Percentiles rank a stretch among this genome's conserved stretches.
Conservation (phyloP, 2,797 vertebrate species). For the Centropyge bicolor region DNA sequence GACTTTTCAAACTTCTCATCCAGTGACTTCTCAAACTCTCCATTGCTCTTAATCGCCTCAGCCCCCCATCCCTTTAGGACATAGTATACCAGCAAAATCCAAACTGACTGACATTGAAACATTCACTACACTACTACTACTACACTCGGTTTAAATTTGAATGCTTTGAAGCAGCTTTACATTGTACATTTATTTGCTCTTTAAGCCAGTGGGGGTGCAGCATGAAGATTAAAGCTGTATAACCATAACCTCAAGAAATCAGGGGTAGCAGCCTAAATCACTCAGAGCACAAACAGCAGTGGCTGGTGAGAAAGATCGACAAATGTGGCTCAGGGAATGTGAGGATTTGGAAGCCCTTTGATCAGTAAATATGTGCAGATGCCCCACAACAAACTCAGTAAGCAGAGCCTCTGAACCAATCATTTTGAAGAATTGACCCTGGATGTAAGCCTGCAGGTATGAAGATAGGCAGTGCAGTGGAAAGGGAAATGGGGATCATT, state of each 20-base stretch:
- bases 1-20: slow-evolving; percentile 8
- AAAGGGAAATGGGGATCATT: slow-evolving; percentile 19
- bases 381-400: slow-evolving; percentile 21
- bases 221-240: slow-evolving; percentile 36
- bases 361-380: slow-evolving; percentile 51
- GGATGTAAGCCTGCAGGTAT: slow-evolving; percentile 29
- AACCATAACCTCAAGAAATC: slow-evolving; percentile 38
- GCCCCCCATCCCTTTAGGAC: slow-evolving; percentile 10
- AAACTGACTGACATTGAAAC: slow-evolving; percentile 24
- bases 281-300: slow-evolving; percentile 38
- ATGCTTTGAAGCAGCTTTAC: slow-evolving; percentile 24
- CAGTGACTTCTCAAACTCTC: not conserved
- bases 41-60: not conserved
- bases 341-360: slow-evolving; percentile 48
- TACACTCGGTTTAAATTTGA: slow-evolving; percentile 17
- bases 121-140: slow-evolving; percentile 15
- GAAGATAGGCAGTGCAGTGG: slow-evolving; percentile 5
- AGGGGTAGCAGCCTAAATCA: slow-evolving; percentile 31
- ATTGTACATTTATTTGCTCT: slow-evolving; percentile 29
- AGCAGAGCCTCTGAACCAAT: slow-evolving; percentile 32
- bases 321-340: slow-evolving; percentile 33
- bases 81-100: not conserved
- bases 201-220: slow-evolving; percentile 27
- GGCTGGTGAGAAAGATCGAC: slow-evolving; percentile 36
- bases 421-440: slow-evolving; percentile 43